Percentiles rank a stretch among this genome's conserved stretches.
Evolutionary conservation across 2,113 vertebrate species (phyloP).

Genomic region (Capreolus pygargus): DNA sequence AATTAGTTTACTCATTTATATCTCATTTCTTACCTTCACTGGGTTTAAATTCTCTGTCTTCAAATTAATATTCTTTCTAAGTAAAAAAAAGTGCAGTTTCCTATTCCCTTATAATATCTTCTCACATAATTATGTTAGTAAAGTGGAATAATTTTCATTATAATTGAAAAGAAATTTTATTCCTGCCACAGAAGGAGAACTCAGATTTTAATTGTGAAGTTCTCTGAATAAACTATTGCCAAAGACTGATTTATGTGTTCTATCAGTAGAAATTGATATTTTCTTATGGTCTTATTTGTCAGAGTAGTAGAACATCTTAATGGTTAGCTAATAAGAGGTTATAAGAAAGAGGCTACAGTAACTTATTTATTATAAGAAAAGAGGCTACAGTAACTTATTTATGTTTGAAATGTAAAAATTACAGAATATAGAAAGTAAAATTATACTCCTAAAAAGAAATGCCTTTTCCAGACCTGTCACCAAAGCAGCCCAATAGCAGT

Average conservation of each 20-base stretch:
- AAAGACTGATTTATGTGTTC: neutral
- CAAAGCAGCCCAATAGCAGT: neutral
- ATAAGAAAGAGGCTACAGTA: too few species aligned
- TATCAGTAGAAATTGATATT: neutral
- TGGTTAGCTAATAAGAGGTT: neutral
- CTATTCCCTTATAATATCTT: neutral
- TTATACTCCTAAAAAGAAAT: neutral
- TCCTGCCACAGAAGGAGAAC: neutral
- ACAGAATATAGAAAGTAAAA: neutral
- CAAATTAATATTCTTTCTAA: slow-evolving; percentile 45
- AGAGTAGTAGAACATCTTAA: neutral
- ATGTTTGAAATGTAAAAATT: neutral
- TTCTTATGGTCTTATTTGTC: neutral
- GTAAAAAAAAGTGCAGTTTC: slow-evolving; percentile 42
- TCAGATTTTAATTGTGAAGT: slow-evolving; percentile 28
- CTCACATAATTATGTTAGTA: slow-evolving; percentile 10
- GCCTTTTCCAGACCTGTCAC: neutral
- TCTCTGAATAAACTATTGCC: neutral
- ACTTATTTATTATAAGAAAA: neutral
- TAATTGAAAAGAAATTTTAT: slow-evolving; percentile 50
- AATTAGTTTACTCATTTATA: slow-evolving; percentile 72
- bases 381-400: neutral
- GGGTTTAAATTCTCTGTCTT: slow-evolving; percentile 63
- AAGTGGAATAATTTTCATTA: slow-evolving; percentile 37
- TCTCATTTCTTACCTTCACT: slow-evolving; percentile 65